Base-by-base conservation (phyloP, 2,113 vertebrate genomes). In the Erythrocebus patas region DNA sequence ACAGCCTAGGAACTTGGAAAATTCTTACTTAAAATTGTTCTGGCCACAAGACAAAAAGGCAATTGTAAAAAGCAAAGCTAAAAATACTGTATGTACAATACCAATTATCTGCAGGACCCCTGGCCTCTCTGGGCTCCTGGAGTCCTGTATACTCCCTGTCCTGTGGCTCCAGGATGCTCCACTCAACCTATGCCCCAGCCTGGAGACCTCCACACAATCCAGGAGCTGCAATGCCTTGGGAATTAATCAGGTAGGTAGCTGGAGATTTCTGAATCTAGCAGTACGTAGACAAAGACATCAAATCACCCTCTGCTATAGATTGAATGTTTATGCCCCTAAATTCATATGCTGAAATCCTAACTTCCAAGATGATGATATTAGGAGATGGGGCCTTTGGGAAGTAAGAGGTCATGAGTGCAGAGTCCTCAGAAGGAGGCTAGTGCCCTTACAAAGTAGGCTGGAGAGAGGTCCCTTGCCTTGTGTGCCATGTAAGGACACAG, bases 51-150 rank as follows among this genome's bases (percentile, higher is more conserved):
- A 27, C 25, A 30, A 88, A 79, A 66, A 25, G 8, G 18, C 3
- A 78, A 70, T 70, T 52, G 57, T 78, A 73, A 86, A 90, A 94
- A 40, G 35, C 55, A 89, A 94, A 87, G 14, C 61, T 55, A 25
- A 93, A 97, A 92, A 38, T 27, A 38, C 57, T 12, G 22, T 8
- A 6, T 27, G 3, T 45, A 32, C n/a, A 66, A 5, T 70, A 12
- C 52, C 57, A 4, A 55, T 68, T 20, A 61, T 64, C 55, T 20
- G 2, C 27, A 38, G 32, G 79, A 18, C 22, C 52, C 27, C 27
- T 4, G 48, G 50, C 18, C 48, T 16, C 9, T 9, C 4, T 30
- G 55, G 78, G 9, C 30, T 75, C 27, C 22, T 30, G 0, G 25
- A 25, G 10, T 25, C 50, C 25, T 48, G 12, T 10, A 2, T 4